phyloP scores from a whole-genome alignment of 2,113 vertebrate species.

The Gallinago media region DNA sequence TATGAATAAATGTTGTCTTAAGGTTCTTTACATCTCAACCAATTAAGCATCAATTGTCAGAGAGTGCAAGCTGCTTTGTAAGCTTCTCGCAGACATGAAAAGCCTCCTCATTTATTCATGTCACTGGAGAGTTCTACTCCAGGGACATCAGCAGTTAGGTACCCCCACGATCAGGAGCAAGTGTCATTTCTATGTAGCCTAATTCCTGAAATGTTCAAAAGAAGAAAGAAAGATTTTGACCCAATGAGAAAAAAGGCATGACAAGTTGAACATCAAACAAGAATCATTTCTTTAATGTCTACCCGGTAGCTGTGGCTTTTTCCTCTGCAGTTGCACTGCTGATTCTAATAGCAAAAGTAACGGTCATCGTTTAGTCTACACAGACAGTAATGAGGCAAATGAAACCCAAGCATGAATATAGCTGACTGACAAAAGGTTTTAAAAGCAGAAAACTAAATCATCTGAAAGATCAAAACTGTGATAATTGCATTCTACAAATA shows the following conservation, averaged over 20 bases:
- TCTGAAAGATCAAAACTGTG: neutral
- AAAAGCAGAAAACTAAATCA: neutral
- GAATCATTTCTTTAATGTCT: constrained; percentile 65
- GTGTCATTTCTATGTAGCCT: neutral
- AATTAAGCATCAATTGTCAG: neutral
- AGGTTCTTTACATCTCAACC: neutral
- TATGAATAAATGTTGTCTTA: neutral
- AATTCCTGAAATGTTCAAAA: constrained; percentile 37
- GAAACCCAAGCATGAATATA: constrained; percentile 34
- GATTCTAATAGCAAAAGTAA: constrained; percentile 48
- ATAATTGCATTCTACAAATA: neutral
- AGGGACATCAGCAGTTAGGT: neutral
- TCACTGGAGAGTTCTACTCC: neutral
- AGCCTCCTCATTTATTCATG: neutral
- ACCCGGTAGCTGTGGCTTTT: constrained; percentile 1
- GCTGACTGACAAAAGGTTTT: neutral
- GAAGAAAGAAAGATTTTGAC: constrained; percentile 59
- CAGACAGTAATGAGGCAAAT: constrained; percentile 48
- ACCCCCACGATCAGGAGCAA: constrained; percentile 18
- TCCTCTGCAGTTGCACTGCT: constrained; percentile 4
- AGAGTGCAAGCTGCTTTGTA: neutral
- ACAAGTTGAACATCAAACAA: constrained; percentile 56
- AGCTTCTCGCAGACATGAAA: neutral
- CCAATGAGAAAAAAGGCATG: neutral
- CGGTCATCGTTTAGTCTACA: constrained; percentile 4